Evolutionary conservation across 1,140 invertebrate species (phyloP).

Genomic region (Dinothrombium tinctorium): DNA sequence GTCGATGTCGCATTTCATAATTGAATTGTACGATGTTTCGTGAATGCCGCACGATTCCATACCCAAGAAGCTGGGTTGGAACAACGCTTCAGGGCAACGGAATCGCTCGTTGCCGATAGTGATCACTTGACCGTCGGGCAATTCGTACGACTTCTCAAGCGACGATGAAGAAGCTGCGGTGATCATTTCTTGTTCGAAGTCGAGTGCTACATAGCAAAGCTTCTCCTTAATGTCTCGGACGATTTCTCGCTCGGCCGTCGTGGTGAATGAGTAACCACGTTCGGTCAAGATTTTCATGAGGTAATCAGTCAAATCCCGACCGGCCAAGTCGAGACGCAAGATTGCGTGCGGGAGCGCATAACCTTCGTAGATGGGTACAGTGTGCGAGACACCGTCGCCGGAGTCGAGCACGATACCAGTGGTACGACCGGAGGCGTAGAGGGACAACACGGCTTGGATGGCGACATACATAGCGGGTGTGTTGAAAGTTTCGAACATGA

Average conservation of each 20-base stretch:
- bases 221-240: slow-evolving; percentile 28
- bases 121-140: slow-evolving; percentile 24
- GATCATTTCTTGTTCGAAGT: slow-evolving; percentile 85
- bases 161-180: slow-evolving; percentile 39
- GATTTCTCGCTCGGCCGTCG: slow-evolving; percentile 23
- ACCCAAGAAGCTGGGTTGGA: slow-evolving; percentile 22
- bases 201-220: slow-evolving; percentile 25
- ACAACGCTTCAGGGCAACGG: slow-evolving; percentile 21
- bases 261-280: slow-evolving; percentile 25
- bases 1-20: slow-evolving; percentile 27
- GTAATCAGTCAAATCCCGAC: slow-evolving; percentile 66
- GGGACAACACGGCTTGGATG: slow-evolving; percentile 42
- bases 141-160: slow-evolving; percentile 24
- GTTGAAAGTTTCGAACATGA: slow-evolving; percentile 34
- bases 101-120: slow-evolving; percentile 23
- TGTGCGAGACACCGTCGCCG: slow-evolving; percentile 32
- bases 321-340: slow-evolving; percentile 60
- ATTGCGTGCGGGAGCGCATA: slow-evolving; percentile 67
- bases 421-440: slow-evolving; percentile 64
- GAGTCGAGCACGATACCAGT: slow-evolving; percentile 31
- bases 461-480: slow-evolving; percentile 28
- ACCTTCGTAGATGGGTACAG: slow-evolving; percentile 35
- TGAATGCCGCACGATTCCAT: slow-evolving; percentile 24
- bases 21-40: slow-evolving; percentile 28
- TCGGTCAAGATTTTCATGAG: slow-evolving; percentile 76